Conservation (phyloP, 2,797 vertebrate species). For the Hyperoplus immaculatus region DNA sequence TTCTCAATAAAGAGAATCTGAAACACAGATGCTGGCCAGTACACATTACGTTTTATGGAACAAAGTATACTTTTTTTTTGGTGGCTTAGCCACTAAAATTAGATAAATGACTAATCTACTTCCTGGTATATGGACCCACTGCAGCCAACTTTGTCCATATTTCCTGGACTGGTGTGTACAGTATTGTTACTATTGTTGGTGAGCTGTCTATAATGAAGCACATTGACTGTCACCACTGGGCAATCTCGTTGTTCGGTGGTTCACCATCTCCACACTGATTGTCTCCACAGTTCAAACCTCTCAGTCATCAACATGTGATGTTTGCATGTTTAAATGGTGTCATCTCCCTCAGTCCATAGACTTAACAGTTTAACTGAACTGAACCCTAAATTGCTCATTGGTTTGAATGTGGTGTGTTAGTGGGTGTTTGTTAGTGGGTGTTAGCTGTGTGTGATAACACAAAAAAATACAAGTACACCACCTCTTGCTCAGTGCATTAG, state of each 20-base stretch:
- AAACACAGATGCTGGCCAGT: neutral
- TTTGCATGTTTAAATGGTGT: neutral
- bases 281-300: neutral
- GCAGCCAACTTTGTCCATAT: neutral
- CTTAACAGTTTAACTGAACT: neutral
- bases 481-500: neutral
- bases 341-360: neutral
- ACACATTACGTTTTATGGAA: neutral
- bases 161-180: constrained; percentile 23
- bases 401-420: neutral
- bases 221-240: neutral
- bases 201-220: neutral
- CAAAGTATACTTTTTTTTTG: neutral
- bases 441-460: neutral
- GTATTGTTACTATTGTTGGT: neutral
- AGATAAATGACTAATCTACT: constrained; percentile 21
- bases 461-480: neutral
- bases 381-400: neutral
- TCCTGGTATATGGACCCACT: constrained; percentile 9
- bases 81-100: neutral
- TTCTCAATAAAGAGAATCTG: neutral
- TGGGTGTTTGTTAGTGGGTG: neutral
- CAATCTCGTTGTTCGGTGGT: neutral
- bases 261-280: neutral
- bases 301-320: neutral